A percentile compares a stretch with the other conserved stretches of the same genome.
phyloP scores from a whole-genome alignment of 1,140 invertebrate species.

The Diplogasteroides magnus region DNA sequence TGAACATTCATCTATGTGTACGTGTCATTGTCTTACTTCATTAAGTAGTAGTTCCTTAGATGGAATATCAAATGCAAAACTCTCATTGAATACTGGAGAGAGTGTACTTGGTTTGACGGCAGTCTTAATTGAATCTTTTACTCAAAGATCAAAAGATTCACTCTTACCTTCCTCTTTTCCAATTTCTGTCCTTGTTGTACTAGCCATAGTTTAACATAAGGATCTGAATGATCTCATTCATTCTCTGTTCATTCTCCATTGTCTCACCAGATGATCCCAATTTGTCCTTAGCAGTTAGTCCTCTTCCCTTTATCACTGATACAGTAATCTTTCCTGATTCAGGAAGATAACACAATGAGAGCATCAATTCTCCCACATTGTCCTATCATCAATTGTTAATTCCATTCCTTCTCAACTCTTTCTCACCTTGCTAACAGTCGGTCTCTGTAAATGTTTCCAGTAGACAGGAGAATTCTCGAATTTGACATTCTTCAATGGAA shows the following conservation, averaged over 20 bases:
- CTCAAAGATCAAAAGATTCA: too few species aligned
- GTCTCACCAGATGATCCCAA: slow-evolving; percentile 56
- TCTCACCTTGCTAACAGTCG: slow-evolving; percentile 39
- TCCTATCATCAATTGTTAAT: too few species aligned
- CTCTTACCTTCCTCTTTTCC: slow-evolving; percentile 91
- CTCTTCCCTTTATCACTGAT: slow-evolving; percentile 64
- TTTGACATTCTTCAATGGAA: slow-evolving; percentile 81
- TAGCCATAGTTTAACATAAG: slow-evolving; percentile 91
- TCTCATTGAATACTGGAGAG: slow-evolving; percentile 86
- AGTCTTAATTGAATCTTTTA: too few species aligned
- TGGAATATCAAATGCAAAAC: slow-evolving; percentile 83
- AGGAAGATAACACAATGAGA: slow-evolving; percentile 73
- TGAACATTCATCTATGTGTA: slow-evolving; percentile 32
- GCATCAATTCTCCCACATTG: slow-evolving; percentile 71
- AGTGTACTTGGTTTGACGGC: slow-evolving; percentile 85
- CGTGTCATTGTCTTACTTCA: neutral
- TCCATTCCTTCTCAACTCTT: too few species aligned
- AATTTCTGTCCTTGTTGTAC: slow-evolving; percentile 87
- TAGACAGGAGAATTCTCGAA: slow-evolving; percentile 49
- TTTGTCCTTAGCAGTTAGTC: slow-evolving; percentile 41
- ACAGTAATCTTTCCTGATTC: slow-evolving; percentile 72
- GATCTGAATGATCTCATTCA: slow-evolving; percentile 66
- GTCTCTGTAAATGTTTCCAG: slow-evolving; percentile 49
- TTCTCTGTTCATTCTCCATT: neutral
- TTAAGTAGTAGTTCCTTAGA: slow-evolving; percentile 69